Evolutionary conservation across 2,888 invertebrate genomes (phyloP).

Genomic region (Eurytoma adleriae): DNA sequence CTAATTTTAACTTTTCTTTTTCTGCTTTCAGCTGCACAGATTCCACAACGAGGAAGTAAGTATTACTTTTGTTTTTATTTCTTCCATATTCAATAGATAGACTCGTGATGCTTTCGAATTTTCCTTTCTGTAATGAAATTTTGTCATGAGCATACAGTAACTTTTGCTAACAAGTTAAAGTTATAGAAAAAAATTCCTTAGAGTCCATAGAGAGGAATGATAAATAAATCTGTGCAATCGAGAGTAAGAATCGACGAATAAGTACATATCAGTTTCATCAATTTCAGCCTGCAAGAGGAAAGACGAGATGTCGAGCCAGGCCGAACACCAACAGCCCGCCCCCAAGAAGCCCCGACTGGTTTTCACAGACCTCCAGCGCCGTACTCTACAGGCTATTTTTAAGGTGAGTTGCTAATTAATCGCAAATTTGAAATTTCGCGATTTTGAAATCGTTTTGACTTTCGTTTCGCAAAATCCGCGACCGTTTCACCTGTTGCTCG

Average conservation of each 20-base stretch:
- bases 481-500: constrained; percentile 7
- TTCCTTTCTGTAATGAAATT: no score
- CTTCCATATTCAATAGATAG: background rate
- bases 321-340: constrained; percentile 89
- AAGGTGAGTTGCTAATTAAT: constrained; percentile 83
- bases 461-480: background rate
- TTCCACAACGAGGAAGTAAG: constrained; percentile 93
- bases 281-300: constrained; percentile 94
- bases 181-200: no score
- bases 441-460: background rate
- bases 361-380: constrained; percentile 99
- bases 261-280: constrained; percentile 59
- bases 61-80: constrained; percentile 72
- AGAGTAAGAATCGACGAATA: constrained; percentile 49
- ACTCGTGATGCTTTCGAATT: no score
- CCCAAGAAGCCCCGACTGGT: constrained; percentile 99
- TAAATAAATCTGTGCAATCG: no score
- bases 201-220: no score
- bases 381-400: constrained; percentile 99
- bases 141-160: background rate
- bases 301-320: constrained; percentile 89
- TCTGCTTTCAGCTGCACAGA: constrained; percentile 90
- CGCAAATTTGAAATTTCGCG: background rate
- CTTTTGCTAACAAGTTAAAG: no score
- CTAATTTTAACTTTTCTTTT: constrained; percentile 72